Base-by-base conservation (phyloP, 2,888 invertebrate species). In the Meandrusa payeni region DNA sequence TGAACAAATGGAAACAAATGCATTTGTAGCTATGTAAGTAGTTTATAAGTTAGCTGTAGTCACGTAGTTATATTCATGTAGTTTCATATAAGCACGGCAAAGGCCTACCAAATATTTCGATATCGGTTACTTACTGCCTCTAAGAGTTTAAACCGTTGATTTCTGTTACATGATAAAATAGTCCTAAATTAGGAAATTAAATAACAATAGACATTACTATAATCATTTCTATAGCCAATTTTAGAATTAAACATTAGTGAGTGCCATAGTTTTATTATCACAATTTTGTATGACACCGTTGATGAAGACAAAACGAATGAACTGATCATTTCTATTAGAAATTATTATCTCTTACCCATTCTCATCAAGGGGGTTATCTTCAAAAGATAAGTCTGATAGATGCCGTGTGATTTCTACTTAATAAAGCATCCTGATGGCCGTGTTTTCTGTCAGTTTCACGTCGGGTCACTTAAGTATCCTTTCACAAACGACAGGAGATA, bases 51-150 rank as follows among this genome's bases (percentile, higher is more conserved):
- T 31, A 43, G 27, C 2, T 31, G 9, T 34, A 37, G n/a, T n/a
- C n/a, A n/a, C n/a, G n/a, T n/a, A n/a, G n/a, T n/a, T n/a, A n/a
- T n/a, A n/a, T n/a, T n/a, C n/a, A 17, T 23, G 37, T 43, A 11
- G n/a, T 31, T 12, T 47, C 40, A 50, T 41, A 37, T 46, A 44
- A 46, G 47, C 55, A 67, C 48, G 63, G 63, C 69, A 76, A 78
- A 76, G 75, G 77, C 77, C 77, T 65, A 79, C 79, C 79, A 79
- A 79, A 79, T 77, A 77, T 67, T 62, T 61, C 58, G 51, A 17
- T 41, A 38, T 39, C 44, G 44, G 40, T 23, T 41, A 42, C 41
- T 33, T 15, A 28, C 19, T n/a, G 43, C 43, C 43, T 38, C 10
- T 9, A 12, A 32, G 19, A 27, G 13, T 26, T 20, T 10, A 23